A percentile compares a stretch with the other conserved stretches of the same genome.
Conservation (phyloP, 2,113 vertebrate species). For the Aptenodytes forsteri region DNA sequence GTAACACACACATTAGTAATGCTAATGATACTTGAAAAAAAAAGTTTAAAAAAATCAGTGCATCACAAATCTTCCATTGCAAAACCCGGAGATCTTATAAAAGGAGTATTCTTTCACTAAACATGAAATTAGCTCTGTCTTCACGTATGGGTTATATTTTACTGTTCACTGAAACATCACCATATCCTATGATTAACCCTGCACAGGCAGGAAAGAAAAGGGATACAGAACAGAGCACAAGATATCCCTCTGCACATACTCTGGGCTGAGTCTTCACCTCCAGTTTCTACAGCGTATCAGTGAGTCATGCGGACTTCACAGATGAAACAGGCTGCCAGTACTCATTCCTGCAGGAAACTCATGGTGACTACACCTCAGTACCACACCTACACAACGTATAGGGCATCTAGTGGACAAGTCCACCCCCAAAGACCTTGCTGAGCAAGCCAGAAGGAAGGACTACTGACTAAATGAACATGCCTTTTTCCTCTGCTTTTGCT, state of each 20-base stretch:
- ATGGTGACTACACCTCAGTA: fast-evolving
- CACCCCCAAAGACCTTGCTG: neutral
- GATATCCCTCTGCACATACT: neutral
- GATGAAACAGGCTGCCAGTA: neutral
- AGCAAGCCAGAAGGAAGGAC: neutral
- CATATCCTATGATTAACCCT: neutral
- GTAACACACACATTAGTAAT: slow-evolving; percentile 15
- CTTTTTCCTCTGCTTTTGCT: neutral
- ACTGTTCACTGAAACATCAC: neutral
- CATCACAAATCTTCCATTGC: neutral
- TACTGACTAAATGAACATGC: neutral
- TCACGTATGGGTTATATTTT: neutral
- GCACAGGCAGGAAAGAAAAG: neutral
- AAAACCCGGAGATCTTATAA: neutral
- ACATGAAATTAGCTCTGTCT: neutral
- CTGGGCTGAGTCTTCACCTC: neutral
- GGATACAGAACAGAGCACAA: neutral
- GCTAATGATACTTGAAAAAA: slow-evolving; percentile 8
- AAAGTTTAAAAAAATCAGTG: neutral
- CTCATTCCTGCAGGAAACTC: neutral
- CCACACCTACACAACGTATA: fast-evolving
- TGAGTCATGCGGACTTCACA: fast-evolving
- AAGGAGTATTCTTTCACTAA: neutral
- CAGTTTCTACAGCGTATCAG: neutral
- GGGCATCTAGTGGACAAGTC: too few species aligned